Conservation (phyloP, 2,888 invertebrate species). For the Melieria omissa region DNA sequence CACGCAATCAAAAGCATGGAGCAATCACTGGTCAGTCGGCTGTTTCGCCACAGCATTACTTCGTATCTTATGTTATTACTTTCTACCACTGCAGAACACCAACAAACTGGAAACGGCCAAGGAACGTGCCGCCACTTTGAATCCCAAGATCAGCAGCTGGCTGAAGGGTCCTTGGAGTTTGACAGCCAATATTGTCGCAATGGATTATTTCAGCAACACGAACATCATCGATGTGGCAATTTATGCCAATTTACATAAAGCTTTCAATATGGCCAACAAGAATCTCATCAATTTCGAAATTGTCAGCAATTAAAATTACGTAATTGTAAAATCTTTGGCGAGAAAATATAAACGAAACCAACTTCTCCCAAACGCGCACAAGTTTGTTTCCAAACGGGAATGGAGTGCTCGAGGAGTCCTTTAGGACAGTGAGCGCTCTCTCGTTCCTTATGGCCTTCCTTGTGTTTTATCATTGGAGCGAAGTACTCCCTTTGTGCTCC, state of each 20-base stretch:
- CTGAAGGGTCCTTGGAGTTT: slow-evolving; percentile 75
- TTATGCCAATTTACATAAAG: slow-evolving; percentile 66
- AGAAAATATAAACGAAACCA: too few relatives aligned
- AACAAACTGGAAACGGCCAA: slow-evolving; percentile 57
- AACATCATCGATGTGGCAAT: slow-evolving; percentile 78
- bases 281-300: slow-evolving; percentile 60
- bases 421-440: too few relatives aligned
- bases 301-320: slow-evolving; percentile 11
- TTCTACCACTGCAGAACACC: slow-evolving; percentile 48
- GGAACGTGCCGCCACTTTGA: slow-evolving; percentile 65
- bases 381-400: too few relatives aligned
- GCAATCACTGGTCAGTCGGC: slow-evolving; percentile 52
- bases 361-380: too few relatives aligned
- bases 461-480: too few relatives aligned
- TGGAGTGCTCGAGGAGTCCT: too few relatives aligned
- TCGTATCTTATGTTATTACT: neutral
- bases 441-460: too few relatives aligned
- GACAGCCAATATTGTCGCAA: slow-evolving; percentile 77
- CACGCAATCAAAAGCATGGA: slow-evolving; percentile 60
- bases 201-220: slow-evolving; percentile 79
- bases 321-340: too few relatives aligned
- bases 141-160: slow-evolving; percentile 77
- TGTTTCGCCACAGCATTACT: neutral
- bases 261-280: slow-evolving; percentile 55
- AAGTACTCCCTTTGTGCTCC: too few relatives aligned